Conservation (phyloP, 92 coral and sea anemone genomes). For the Isaurus tuberculatus region DNA sequence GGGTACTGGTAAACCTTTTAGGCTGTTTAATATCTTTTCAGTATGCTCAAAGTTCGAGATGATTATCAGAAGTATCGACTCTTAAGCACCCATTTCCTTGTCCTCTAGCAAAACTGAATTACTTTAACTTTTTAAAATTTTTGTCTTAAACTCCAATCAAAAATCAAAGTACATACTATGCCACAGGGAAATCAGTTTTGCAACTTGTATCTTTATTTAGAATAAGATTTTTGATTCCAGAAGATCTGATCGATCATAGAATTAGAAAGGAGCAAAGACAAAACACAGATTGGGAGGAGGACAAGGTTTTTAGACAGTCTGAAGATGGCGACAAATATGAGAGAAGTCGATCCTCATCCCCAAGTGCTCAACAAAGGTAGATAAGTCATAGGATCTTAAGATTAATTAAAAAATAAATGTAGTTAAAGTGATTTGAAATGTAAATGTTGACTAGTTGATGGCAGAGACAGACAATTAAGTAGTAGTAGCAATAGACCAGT, state of each 20-base stretch:
- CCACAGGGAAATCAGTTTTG: not conserved
- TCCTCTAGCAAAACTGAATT: not conserved
- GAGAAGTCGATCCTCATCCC: slow-evolving; percentile 40
- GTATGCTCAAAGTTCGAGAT: no score
- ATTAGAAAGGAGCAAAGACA: slow-evolving; percentile 11
- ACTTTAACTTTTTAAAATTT: no score
- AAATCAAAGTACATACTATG: not conserved
- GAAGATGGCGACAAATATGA: slow-evolving; percentile 17
- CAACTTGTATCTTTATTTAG: no score
- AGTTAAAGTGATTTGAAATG: not conserved
- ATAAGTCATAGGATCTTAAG: not conserved
- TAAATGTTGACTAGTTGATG: not conserved
- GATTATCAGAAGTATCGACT: not conserved
- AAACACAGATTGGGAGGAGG: slow-evolving; percentile 19
- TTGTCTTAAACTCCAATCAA: not conserved
- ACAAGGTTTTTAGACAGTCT: not conserved
- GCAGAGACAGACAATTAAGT: not conserved
- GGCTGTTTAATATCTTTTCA: no score
- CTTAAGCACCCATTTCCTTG: no score
- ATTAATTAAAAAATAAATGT: not conserved
- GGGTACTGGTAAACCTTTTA: no score
- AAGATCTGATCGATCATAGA: slow-evolving; percentile 24
- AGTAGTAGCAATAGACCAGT: no score
- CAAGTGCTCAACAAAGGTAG: slow-evolving; percentile 26
- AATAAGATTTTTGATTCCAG: not conserved